A percentile compares a stretch with the other conserved stretches of the same genome.
Evolutionary conservation across 1,140 invertebrate species (phyloP).

Genomic region (Eriocheir sinensis): DNA sequence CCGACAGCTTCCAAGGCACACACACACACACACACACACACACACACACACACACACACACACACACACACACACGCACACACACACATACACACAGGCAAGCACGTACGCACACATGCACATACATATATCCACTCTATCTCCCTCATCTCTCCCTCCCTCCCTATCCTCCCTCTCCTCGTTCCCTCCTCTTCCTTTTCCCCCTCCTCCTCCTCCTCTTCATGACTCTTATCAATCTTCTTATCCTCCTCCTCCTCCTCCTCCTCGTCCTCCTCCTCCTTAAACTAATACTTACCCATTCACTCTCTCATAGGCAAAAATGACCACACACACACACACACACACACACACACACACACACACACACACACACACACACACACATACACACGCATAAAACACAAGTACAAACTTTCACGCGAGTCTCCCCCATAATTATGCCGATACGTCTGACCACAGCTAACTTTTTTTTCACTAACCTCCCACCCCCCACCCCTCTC

Average conservation of each 20-base stretch:
- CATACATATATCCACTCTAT: neutral
- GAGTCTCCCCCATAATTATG: conserved; percentile 61
- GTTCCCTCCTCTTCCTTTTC: neutral
- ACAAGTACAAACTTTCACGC: conserved; percentile 37
- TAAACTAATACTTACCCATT: conserved; percentile 17
- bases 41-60: conserved; percentile 40
- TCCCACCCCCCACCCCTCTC: too few relatives aligned
- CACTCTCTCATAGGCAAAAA: neutral
- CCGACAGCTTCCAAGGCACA: neutral
- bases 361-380: conserved; percentile 50
- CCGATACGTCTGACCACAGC: neutral
- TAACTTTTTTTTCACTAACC: neutral
- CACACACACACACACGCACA: conserved; percentile 19
- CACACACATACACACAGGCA: conserved; percentile 35
- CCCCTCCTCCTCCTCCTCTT: neutral
- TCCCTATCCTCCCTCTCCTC: neutral
- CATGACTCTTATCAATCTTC: neutral
- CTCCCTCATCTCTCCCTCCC: neutral
- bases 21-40: neutral
- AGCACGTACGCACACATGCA: neutral
- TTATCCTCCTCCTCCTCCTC: neutral
- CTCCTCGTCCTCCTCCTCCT: neutral
- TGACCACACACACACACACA: conserved; percentile 44
- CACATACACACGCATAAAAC: conserved; percentile 58
- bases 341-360: conserved; percentile 63